phyloP scores from a whole-genome alignment of 1,140 invertebrate genomes.

The Scylla paramamosain region DNA sequence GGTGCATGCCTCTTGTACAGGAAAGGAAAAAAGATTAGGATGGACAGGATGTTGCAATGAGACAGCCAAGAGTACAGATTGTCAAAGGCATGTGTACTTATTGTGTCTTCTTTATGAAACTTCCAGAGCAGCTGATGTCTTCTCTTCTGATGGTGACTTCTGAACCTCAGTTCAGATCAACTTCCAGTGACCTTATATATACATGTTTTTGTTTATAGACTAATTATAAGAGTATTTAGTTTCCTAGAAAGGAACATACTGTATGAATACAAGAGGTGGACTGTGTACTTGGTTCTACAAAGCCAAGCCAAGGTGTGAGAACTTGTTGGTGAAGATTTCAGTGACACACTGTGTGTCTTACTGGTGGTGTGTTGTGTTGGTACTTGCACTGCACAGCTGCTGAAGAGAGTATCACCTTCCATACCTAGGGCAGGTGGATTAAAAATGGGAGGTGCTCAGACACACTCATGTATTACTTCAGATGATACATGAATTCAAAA shows the following conservation, averaged over 20 bases:
- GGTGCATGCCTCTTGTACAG: no score
- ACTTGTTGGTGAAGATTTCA: not conserved
- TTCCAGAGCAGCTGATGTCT: slow-evolving; percentile 20
- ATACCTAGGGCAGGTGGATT: not conserved
- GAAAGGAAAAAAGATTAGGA: no score
- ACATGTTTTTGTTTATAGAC: not conserved
- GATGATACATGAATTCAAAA: no score
- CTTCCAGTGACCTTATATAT: not conserved
- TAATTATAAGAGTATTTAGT: not conserved
- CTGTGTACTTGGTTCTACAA: not conserved
- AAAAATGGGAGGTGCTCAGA: no score
- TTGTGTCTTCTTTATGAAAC: not conserved
- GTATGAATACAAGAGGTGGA: not conserved
- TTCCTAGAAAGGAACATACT: not conserved
- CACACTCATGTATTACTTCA: no score
- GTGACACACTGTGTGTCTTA: not conserved
- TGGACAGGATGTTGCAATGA: no score
- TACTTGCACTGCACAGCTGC: no score
- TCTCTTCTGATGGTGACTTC: not conserved
- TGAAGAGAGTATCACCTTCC: not conserved
- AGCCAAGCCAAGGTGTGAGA: not conserved
- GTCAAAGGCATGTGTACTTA: not conserved
- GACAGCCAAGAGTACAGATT: not conserved
- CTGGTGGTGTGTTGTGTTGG: not conserved
- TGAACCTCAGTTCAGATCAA: not conserved